phyloP scores from a whole-genome alignment of 2,888 invertebrate species.

The Blastobasis adustella region DNA sequence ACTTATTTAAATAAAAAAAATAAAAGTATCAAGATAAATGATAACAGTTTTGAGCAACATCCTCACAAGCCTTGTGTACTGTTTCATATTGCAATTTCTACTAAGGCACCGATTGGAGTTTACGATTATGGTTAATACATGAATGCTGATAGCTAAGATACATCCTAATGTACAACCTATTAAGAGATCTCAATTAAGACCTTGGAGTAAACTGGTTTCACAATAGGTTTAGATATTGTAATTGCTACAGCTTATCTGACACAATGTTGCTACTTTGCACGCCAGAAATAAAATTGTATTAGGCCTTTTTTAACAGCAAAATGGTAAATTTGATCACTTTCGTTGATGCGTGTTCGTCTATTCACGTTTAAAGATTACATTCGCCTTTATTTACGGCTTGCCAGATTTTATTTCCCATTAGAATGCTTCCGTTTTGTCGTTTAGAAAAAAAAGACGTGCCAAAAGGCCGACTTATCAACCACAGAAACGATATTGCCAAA shows the following conservation, averaged over 20 bases:
- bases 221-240: no score
- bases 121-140: slow-evolving; percentile 52
- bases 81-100: slow-evolving; percentile 38
- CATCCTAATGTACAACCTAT: slow-evolving; percentile 12
- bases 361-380: slow-evolving; percentile 40
- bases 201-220: not conserved
- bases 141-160: slow-evolving; percentile 38
- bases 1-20: no score
- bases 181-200: slow-evolving; percentile 46
- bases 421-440: slow-evolving; percentile 43
- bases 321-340: not conserved
- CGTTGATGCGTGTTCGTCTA: slow-evolving; percentile 28
- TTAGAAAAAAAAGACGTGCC: slow-evolving; percentile 31
- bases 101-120: slow-evolving; percentile 54
- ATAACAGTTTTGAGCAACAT: not conserved
- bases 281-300: no score
- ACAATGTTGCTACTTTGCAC: no score
- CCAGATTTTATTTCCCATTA: slow-evolving; percentile 27
- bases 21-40: no score
- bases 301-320: no score
- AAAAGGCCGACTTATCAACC: slow-evolving; percentile 26
- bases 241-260: no score
- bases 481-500: slow-evolving; percentile 29
- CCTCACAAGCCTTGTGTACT: slow-evolving; percentile 33
- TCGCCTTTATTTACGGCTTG: slow-evolving; percentile 15